These are phyloP conservation scores for Pterois miles DNA, from an alignment of 2,797 vertebrate genomes.

Conservation along the genomic window DNA sequence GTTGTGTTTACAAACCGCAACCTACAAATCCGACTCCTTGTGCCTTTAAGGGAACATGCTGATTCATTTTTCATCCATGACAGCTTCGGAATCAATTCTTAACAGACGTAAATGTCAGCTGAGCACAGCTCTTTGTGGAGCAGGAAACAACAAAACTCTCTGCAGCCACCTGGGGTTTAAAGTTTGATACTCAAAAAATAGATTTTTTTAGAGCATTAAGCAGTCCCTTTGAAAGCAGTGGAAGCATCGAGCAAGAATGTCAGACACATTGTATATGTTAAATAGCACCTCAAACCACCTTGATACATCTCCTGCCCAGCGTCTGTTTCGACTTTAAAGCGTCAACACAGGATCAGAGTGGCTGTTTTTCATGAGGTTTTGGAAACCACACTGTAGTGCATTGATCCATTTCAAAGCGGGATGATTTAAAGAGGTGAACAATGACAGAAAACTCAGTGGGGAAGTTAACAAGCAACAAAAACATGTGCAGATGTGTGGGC, in stretches of 20 bases:
- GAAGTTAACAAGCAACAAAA: conserved; percentile 18
- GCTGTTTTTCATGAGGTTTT: conserved; percentile 10
- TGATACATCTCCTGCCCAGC: neutral
- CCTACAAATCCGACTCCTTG: too few relatives aligned
- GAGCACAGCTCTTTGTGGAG: neutral
- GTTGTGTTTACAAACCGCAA: neutral
- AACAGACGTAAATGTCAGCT: neutral
- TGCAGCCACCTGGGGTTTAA: neutral
- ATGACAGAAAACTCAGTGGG: conserved; percentile 1
- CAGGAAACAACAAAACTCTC: neutral
- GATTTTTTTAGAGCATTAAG: neutral
- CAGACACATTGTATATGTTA: neutral
- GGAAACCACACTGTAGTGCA: neutral
- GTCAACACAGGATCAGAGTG: neutral
- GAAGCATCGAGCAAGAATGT: neutral
- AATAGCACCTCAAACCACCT: conserved; percentile 17
- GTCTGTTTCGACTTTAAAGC: conserved; percentile 28
- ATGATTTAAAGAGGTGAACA: conserved; percentile 33
- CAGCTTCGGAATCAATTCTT: neutral
- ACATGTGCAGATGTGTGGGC: conserved; percentile 24
- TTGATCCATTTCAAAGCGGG: conserved; percentile 7
- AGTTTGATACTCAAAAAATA: neutral
- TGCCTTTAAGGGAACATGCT: neutral
- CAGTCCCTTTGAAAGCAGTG: neutral
- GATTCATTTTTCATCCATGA: neutral